Conservation (phyloP, 2,888 invertebrate genomes). For the Aphrophora alni region DNA sequence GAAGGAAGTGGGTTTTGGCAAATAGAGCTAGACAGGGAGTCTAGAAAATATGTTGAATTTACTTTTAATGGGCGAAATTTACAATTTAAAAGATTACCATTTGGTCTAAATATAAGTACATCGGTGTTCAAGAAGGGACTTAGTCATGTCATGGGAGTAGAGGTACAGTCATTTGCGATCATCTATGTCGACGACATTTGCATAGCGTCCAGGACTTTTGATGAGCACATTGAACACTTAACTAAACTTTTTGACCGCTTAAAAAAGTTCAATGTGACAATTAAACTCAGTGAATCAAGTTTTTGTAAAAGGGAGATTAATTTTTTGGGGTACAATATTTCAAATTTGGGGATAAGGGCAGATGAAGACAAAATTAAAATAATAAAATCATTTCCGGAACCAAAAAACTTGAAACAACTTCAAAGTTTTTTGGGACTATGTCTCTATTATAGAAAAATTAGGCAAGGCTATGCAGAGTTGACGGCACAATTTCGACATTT, state of each 20-base stretch:
- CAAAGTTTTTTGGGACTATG: constrained; percentile 20
- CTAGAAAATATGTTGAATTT: constrained; percentile 20
- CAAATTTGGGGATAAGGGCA: background rate
- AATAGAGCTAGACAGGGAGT: constrained; percentile 9
- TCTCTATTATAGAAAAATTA: constrained; percentile 4
- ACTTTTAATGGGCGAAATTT: background rate
- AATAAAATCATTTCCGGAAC: background rate
- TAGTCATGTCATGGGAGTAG: background rate
- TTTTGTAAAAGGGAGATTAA: background rate
- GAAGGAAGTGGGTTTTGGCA: constrained; percentile 15
- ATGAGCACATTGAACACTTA: constrained; percentile 7
- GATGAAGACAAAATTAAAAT: constrained; percentile 1
- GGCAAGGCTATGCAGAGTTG: constrained; percentile 10
- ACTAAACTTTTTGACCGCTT: background rate
- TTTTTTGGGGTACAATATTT: constrained; percentile 2
- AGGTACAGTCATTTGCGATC: background rate
- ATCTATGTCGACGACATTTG: too few relatives aligned
- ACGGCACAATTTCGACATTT: background rate
- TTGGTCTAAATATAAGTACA: constrained; percentile 9
- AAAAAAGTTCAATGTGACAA: background rate
- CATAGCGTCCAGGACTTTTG: background rate
- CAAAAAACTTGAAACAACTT: background rate
- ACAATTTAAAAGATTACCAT: constrained; percentile 6
- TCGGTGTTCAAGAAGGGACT: constrained; percentile 4
- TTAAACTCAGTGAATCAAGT: background rate